Conservation (phyloP, 2,888 invertebrate species). For the Limnephilus rhombicus region DNA sequence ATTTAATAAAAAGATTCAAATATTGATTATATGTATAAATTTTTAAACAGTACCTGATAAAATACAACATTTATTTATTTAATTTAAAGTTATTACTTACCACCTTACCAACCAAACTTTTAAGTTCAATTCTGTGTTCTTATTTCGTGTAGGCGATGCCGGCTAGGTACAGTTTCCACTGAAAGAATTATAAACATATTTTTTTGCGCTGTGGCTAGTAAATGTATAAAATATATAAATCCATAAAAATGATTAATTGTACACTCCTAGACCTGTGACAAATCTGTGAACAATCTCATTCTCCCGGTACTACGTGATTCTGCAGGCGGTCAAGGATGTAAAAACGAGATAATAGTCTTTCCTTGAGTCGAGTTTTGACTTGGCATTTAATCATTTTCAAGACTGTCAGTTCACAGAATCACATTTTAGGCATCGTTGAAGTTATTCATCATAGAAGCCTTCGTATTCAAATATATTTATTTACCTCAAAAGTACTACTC, state of each 20-base stretch:
- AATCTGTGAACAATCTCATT: neutral
- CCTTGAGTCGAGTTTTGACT: neutral
- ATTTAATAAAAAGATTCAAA: too few species aligned
- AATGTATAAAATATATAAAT: neutral
- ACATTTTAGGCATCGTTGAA: neutral
- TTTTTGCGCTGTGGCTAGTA: neutral
- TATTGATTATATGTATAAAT: too few species aligned
- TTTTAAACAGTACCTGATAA: too few species aligned
- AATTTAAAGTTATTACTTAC: too few species aligned
- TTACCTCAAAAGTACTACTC: neutral
- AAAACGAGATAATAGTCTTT: neutral
- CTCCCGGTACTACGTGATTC: neutral
- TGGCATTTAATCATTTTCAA: neutral
- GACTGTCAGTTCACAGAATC: neutral
- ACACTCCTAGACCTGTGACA: slow-evolving; percentile 14
- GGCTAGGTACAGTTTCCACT: too few species aligned
- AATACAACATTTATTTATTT: too few species aligned
- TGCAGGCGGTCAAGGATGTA: slow-evolving; percentile 29
- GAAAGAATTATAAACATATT: neutral
- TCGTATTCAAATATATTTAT: neutral
- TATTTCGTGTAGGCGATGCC: too few species aligned
- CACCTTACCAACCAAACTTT: too few species aligned
- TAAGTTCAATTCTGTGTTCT: too few species aligned
- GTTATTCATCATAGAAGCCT: neutral
- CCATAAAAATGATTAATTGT: neutral